Evolutionary conservation across 2,888 invertebrate species (phyloP).

Genomic region (Drosophila stalkeri): DNA sequence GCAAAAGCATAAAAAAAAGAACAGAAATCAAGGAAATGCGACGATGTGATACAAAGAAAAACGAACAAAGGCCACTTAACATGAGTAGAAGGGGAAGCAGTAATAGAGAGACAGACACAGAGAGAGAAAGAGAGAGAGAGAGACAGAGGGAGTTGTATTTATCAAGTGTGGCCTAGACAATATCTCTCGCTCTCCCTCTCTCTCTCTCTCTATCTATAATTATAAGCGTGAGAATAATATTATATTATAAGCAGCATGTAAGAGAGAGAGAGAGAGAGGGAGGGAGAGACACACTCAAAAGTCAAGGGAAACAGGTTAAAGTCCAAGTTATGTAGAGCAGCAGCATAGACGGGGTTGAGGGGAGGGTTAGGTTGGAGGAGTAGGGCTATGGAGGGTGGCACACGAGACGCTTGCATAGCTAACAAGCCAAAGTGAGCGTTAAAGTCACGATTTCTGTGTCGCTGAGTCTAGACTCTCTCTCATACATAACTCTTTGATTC

Average conservation of each 20-base stretch:
- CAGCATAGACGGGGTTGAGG: neutral
- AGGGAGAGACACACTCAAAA: constrained; percentile 17
- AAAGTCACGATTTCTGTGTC: constrained; percentile 63
- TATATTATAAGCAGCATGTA: neutral
- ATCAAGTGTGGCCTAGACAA: constrained; percentile 26
- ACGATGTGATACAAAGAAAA: constrained; percentile 36
- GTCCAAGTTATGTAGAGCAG: constrained; percentile 61
- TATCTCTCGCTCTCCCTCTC: constrained; percentile 19
- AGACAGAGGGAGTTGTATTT: neutral
- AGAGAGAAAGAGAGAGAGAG: neutral
- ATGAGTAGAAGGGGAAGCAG: constrained; percentile 31
- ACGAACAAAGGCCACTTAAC: constrained; percentile 60
- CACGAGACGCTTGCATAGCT: constrained; percentile 33
- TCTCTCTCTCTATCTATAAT: neutral
- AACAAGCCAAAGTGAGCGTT: constrained; percentile 45
- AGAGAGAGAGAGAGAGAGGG: neutral
- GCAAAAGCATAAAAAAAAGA: constrained; percentile 26
- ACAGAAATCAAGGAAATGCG: constrained; percentile 56
- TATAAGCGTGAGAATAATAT: constrained; percentile 56
- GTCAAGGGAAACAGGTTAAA: constrained; percentile 53
- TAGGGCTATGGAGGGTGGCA: constrained; percentile 3
- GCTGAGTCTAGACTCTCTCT: constrained; percentile 10
- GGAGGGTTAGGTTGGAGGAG: neutral
- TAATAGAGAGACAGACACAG: too few species aligned
- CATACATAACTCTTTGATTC: neutral